Conservation (phyloP, 2,888 invertebrate species). For the Acleris emargana region DNA sequence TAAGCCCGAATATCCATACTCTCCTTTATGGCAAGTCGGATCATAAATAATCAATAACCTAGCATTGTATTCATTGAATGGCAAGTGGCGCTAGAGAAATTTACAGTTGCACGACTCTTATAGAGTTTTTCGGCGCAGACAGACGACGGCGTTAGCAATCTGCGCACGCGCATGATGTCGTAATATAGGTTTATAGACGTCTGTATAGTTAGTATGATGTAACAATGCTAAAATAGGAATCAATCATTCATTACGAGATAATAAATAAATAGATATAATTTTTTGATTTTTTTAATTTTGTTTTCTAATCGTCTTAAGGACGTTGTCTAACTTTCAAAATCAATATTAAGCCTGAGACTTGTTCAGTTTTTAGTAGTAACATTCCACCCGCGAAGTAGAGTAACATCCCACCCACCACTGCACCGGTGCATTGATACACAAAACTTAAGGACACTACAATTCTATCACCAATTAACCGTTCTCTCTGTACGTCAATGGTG, state of each 20-base stretch:
- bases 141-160: not conserved
- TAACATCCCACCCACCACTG: slow-evolving; percentile 63
- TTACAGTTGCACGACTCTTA: not conserved
- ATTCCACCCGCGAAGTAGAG: slow-evolving; percentile 66
- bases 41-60: no score
- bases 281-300: no score
- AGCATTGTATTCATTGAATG: no score
- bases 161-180: not conserved
- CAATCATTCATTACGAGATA: no score
- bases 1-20: no score
- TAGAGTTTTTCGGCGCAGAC: not conserved
- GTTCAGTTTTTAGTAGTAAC: no score
- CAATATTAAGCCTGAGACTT: no score
- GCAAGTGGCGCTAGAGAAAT: no score
- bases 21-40: no score
- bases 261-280: no score
- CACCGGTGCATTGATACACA: slow-evolving; percentile 83
- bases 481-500: slow-evolving; percentile 71
- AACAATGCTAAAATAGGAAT: not conserved
- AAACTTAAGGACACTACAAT: slow-evolving; percentile 80
- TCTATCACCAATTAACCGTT: slow-evolving; percentile 51
- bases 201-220: not conserved
- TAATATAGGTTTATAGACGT: not conserved
- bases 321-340: no score
- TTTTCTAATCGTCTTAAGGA: no score